Percentiles rank a stretch among this genome's conserved stretches.
Conservation (phyloP, 2,888 invertebrate genomes). For the Scaptomyza caliginosa region DNA sequence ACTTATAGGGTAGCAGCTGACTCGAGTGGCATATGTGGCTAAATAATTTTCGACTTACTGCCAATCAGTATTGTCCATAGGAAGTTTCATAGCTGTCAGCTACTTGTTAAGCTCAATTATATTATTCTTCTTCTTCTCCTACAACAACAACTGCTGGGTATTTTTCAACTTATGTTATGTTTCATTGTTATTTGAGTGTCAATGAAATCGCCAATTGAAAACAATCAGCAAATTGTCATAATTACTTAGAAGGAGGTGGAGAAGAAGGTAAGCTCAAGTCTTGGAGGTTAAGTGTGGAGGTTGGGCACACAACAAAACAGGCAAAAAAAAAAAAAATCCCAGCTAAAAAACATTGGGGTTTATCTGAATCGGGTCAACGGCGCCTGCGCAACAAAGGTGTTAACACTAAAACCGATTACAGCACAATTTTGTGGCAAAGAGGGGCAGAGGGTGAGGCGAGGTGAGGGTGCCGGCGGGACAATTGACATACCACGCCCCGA, state of each 20-base stretch:
- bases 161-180: background rate
- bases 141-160: no score
- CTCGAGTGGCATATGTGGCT: constrained; percentile 15
- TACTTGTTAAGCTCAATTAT: constrained; percentile 16
- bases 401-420: constrained; percentile 64
- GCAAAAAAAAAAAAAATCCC: background rate
- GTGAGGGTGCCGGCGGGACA: constrained; percentile 1
- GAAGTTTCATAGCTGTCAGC: constrained; percentile 24
- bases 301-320: constrained; percentile 15
- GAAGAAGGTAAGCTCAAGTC: background rate
- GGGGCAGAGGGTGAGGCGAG: background rate
- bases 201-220: constrained; percentile 58
- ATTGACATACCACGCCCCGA: constrained; percentile 29
- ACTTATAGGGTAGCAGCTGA: background rate
- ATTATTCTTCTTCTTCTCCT: background rate
- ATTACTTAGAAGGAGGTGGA: background rate
- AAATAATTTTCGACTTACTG: constrained; percentile 38
- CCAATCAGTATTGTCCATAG: constrained; percentile 45
- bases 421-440: constrained; percentile 9
- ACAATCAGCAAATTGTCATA: constrained; percentile 53
- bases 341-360: constrained; percentile 32
- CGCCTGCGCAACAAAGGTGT: constrained; percentile 62
- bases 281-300: constrained; percentile 48
- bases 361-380: constrained; percentile 31
- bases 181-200: constrained; percentile 50